Evolutionary conservation across 1,140 invertebrate species (phyloP).

Genomic region (Drosophila parabipectinata): DNA sequence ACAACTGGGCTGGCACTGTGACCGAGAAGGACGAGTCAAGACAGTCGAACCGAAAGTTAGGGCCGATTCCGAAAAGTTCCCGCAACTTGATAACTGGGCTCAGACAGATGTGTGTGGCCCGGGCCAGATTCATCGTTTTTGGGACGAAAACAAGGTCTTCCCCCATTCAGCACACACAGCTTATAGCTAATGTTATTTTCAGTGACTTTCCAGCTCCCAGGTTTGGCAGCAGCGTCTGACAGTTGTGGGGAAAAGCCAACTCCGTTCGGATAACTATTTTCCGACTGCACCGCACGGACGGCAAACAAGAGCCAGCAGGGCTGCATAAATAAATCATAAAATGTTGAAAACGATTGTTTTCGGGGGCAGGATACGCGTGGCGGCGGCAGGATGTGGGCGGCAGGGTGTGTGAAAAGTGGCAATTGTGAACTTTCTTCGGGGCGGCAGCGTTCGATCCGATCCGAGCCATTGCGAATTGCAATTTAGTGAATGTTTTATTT

Average conservation of each 20-base stretch:
- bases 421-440: conserved; percentile 36
- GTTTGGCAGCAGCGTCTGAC: background rate
- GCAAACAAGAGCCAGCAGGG: conserved; percentile 53
- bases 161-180: background rate
- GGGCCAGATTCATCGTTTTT: background rate
- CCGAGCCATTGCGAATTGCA: conserved; percentile 41
- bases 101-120: conserved; percentile 1
- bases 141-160: conserved; percentile 7
- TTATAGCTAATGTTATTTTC: conserved; percentile 14
- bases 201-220: conserved; percentile 26
- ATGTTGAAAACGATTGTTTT: conserved; percentile 55
- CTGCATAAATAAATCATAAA: conserved; percentile 76
- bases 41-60: conserved; percentile 66
- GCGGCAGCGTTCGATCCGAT: conserved; percentile 29
- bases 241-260: conserved; percentile 32
- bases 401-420: conserved; percentile 31
- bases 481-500: conserved; percentile 47
- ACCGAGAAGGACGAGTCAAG: conserved; percentile 52
- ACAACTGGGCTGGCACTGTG: conserved; percentile 69
- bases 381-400: background rate
- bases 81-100: conserved; percentile 56
- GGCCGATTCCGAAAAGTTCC: conserved; percentile 26
- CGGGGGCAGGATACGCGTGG: background rate
- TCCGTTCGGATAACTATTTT: conserved; percentile 24
- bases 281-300: conserved; percentile 11